These are phyloP conservation scores for Euura saliciscinereae DNA, from an alignment of 1,140 invertebrate species.

Conservation along the genomic window DNA sequence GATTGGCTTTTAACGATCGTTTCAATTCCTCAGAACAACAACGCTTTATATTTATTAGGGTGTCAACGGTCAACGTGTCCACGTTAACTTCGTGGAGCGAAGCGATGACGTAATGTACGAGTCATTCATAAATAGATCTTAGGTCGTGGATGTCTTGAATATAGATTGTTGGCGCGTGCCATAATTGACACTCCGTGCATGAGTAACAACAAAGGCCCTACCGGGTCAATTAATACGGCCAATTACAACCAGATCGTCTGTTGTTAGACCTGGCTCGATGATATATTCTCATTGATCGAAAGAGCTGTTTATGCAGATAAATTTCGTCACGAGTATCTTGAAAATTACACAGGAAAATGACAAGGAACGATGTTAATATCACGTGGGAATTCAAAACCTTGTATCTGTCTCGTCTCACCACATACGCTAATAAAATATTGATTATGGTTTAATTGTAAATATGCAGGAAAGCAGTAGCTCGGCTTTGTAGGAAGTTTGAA, in stretches of 20 bases:
- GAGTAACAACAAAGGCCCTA: constrained; percentile 38
- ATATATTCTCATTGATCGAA: too few species aligned
- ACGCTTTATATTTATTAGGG: not conserved
- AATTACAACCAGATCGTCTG: not conserved
- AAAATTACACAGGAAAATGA: too few species aligned
- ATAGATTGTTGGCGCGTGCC: constrained; percentile 53
- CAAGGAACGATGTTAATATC: not conserved
- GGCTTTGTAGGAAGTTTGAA: constrained; percentile 62
- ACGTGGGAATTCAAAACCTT: not conserved
- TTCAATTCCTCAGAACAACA: not conserved
- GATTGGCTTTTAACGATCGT: not conserved
- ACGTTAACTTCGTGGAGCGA: not conserved
- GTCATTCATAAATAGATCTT: constrained; percentile 44
- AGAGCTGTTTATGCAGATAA: too few species aligned
- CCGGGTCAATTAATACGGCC: constrained; percentile 46
- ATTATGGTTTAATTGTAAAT: constrained; percentile 59
- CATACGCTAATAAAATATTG: constrained; percentile 54
- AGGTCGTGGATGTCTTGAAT: constrained; percentile 27
- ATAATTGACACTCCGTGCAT: constrained; percentile 49
- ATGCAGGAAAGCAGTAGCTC: constrained; percentile 40
- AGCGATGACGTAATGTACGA: constrained; percentile 44
- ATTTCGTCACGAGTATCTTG: too few species aligned
- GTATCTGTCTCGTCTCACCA: not conserved
- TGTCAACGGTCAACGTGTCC: not conserved
- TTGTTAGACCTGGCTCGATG: too few species aligned